Base-by-base conservation (phyloP, 2,113 vertebrate genomes). In the Brachypteracias leptosomus region DNA sequence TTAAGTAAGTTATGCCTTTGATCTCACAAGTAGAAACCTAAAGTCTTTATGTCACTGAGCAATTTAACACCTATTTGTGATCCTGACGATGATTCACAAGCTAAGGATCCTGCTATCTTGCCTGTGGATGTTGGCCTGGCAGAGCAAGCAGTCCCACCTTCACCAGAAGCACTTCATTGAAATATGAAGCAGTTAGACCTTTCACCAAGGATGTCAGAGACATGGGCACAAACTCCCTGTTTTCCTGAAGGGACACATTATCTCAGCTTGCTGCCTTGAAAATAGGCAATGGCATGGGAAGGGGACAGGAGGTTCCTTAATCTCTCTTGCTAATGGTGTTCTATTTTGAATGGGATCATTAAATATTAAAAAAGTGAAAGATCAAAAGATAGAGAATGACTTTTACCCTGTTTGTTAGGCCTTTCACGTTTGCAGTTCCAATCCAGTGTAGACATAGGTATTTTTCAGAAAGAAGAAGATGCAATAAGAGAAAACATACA, bases 321-420 rank as follows among this genome's bases (percentile, higher is more conserved):
- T 92, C 66, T 95, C 86, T 95, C 70, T 76, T 82, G 81, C 91
- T 95, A 95, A 93, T 70, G 93, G 73, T 89, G 70, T 87, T 97
- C 93, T 80, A 90, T 95, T 93, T 89, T 93, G 89, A 95, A 92
- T 36, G 51, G 91, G 24, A 85, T 96, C 89, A 89, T 96, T 88
- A 96, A 97, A 96, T 93, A 93, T 95, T 96, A 72, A 95, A 92
- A 91, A 81, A 94, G 54, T 85, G 70, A 89, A 94, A 96, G 95
- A 93, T 89, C 86, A 95, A 95, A 95, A 92, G 94, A 89, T 4
- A 87, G 72, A 74, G 80, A 88, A 93, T 82, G 42, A 95, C 81
- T 96, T 95, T 62, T 94, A 94, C 80, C 42, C 86, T 92, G 46
- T 83, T 95, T 96, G 76, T 74, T 84, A 97, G 89, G 93, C 94